A percentile compares a stretch with the other conserved stretches of the same genome.
Conservation (phyloP, 2,888 invertebrate species). For the Litoditis marina region DNA sequence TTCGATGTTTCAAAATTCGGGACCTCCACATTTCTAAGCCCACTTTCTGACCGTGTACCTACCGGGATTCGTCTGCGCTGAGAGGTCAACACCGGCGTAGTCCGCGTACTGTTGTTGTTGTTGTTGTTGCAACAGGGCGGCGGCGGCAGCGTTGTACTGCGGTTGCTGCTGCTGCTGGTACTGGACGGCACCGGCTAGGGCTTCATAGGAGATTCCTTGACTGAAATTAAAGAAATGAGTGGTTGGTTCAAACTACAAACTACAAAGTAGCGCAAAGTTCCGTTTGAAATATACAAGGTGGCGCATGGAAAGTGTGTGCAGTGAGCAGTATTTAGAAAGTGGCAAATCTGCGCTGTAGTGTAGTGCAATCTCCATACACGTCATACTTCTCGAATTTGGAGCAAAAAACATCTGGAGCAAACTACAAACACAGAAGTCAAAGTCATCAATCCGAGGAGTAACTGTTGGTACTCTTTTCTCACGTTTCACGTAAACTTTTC, state of each 20-base stretch:
- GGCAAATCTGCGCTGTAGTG: no score
- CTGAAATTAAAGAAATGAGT: conserved; percentile 5
- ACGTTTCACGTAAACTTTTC: no score
- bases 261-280: no score
- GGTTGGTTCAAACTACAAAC: not conserved
- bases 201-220: conserved; percentile 15
- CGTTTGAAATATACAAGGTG: no score
- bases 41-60: conserved; percentile 31
- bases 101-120: conserved; percentile 29
- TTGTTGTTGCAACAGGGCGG: conserved; percentile 7
- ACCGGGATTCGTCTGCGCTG: conserved; percentile 29
- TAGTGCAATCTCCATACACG: no score
- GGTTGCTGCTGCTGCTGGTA: conserved; percentile 14
- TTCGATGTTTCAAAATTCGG: not conserved
- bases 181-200: conserved; percentile 11
- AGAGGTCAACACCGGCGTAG: conserved; percentile 35
- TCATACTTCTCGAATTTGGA: no score
- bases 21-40: conserved; percentile 15
- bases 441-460: no score
- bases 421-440: no score
- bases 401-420: no score
- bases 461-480: no score
- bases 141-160: conserved; percentile 9
- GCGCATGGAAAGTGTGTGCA: no score
- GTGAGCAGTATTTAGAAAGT: no score